Percentiles rank a stretch among this genome's conserved stretches.
Evolutionary conservation across 2,113 vertebrate genomes (phyloP).

Genomic region (Hoplias malabaricus): DNA sequence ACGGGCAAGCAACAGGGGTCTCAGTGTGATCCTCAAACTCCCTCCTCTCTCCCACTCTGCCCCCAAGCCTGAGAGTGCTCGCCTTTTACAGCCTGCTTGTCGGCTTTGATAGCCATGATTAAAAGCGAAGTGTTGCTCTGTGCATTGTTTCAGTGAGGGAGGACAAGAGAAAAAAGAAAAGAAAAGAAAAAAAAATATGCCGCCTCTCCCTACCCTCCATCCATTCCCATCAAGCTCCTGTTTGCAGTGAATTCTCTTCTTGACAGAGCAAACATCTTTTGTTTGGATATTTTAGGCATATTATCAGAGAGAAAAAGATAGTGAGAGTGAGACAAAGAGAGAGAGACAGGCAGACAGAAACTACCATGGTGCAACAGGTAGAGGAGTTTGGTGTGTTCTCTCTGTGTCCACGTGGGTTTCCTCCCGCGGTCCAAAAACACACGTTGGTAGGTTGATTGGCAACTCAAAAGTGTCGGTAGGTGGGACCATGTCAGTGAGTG

Average conservation of each 20-base stretch:
- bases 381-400: too few relatives aligned
- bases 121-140: conserved; percentile 62
- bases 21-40: conserved; percentile 58
- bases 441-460: too few relatives aligned
- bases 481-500: too few relatives aligned
- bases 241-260: conserved; percentile 49
- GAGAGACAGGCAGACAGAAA: background rate
- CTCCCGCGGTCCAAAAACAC: too few relatives aligned
- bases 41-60: conserved; percentile 47
- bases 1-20: conserved; percentile 45
- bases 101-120: conserved; percentile 75
- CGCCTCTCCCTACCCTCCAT: conserved; percentile 18
- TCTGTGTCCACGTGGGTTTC: too few relatives aligned
- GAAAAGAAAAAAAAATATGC: background rate
- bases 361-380: too few relatives aligned
- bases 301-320: conserved; percentile 35
- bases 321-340: conserved; percentile 22
- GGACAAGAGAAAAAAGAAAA: background rate
- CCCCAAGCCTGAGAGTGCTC: conserved; percentile 57
- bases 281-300: conserved; percentile 47
- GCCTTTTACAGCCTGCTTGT: conserved; percentile 63
- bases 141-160: conserved; percentile 59
- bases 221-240: conserved; percentile 32
- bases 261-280: conserved; percentile 57
- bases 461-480: too few relatives aligned